Evolutionary conservation across 1,140 invertebrate genomes (phyloP).

Genomic region (Bombus confusus): DNA sequence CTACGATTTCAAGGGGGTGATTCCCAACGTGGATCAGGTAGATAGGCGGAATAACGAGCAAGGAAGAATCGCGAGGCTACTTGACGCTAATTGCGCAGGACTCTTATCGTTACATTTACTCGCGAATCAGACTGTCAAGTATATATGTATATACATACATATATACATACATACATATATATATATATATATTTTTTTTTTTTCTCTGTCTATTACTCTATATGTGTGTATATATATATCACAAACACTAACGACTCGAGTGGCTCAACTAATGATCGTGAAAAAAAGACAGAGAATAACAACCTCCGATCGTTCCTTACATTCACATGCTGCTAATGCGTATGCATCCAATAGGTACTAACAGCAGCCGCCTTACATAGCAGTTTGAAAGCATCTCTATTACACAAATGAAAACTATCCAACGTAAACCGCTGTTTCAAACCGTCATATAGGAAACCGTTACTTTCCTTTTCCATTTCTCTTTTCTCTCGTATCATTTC

Average conservation of each 20-base stretch:
- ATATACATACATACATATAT: neutral
- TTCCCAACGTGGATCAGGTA: constrained; percentile 42
- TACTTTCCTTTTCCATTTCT: neutral
- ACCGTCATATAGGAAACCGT: neutral
- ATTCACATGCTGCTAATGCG: constrained; percentile 22
- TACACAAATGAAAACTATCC: neutral
- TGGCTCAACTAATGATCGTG: constrained; percentile 43
- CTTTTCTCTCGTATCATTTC: neutral
- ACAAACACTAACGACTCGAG: constrained; percentile 33
- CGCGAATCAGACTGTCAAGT: constrained; percentile 29
- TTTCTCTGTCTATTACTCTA: neutral
- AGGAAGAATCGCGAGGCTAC: constrained; percentile 57
- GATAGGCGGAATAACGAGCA: constrained; percentile 60
- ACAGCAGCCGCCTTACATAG: constrained; percentile 7
- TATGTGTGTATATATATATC: constrained; percentile 15
- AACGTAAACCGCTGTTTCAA: neutral
- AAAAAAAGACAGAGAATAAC: constrained; percentile 34
- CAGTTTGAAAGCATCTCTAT: neutral
- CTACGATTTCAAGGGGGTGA: constrained; percentile 50
- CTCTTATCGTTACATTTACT: constrained; percentile 56
- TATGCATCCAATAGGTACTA: neutral
- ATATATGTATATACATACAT: constrained; percentile 4
- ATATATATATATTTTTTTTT: too few relatives aligned
- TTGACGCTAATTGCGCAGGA: constrained; percentile 62
- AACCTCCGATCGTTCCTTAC: constrained; percentile 21